Base-by-base conservation (phyloP, 92 coral and sea anemone genomes). In the Phenganax subtilis region DNA sequence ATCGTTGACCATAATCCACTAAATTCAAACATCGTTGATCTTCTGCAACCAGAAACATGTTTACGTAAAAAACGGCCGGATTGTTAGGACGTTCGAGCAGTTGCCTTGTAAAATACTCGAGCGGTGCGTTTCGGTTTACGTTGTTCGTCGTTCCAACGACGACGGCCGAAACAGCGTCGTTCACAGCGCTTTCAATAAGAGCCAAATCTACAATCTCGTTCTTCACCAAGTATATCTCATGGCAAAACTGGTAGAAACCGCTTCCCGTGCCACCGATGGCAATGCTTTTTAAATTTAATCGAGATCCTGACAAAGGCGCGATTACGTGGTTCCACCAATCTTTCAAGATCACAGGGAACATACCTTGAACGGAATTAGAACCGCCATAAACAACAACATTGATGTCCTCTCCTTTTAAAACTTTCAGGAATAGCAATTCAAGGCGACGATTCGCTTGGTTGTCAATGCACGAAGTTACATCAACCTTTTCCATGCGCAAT, bases 201-300 rank as follows among this genome's bases (percentile, higher is more conserved):
- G 84, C 92, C 57, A 92, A 84, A 37, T 92, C 73, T 8, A 68
- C 92, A 70, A 70, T 72, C 16, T 72, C 68, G 17, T 55, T 51
- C 28, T 75, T 28, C 14, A 78, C 84, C 10, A 89, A 78, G 71
- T 88, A 92, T n/a, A 91, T 88, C 44, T 79, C 86, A 63, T 88
- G 88, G 51, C 93, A 92, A 82, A 77, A 92, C 28, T 90, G 84
- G 56, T 86, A 92, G 72, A 89, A 80, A 25, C 86, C 86, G 63
- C 97, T 91, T 16, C 93, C 97, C 8, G 93, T 91, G 8, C 93
- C 97, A 10, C 91, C 89, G 25, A 90, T 80, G 0, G 91, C 86
- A 37, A 89, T 72, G 10, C 55, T 28, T n/a, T 84, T 70, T 31
- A 76, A 37, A 20, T 64, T 79, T 11, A 84, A 30, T 17, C 57